Evolutionary conservation across 2,113 vertebrate genomes (phyloP), one percentile per base, ranked within the genome.

Genomic region (Melanostigma gelatinosum): DNA sequence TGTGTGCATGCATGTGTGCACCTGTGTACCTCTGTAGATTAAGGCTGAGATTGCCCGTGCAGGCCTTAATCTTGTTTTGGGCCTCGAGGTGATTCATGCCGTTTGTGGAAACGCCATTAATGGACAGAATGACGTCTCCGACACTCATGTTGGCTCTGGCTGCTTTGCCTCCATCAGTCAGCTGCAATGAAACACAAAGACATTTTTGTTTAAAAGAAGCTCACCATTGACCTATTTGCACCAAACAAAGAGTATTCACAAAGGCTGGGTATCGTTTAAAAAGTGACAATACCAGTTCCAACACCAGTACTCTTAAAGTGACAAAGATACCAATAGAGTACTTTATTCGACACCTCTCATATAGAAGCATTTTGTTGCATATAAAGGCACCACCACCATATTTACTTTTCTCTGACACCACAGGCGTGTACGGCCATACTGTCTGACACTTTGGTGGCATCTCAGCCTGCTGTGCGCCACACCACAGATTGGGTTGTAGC

Each of bases 21-120:
- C 22, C 12, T 29, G 86, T 95, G n/a, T 96, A 99, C 98, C 96
- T 98, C 93, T 97, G 97, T 57, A 99, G 93, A 75, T 94, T 97
- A 94, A 99, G 96, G 91, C 92, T 96, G 92, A 99, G 93, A 58
- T 96, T 93, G 86, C 90, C 97, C 18, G 95, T 93, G 83, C 97
- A 97, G 7, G 96, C 96, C 92, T 99, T 99, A 84, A 99, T 99
- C 94, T 98, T 98, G 95, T 99, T 99, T 93, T 99, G 98, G 65
- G 98, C 98, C 93, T 99, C 98, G 0, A 99, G 96, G 60, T 99
- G 98, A 87, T 96, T 98, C 97, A 99, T 99, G 72, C 96, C 94
- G 0, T 97, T 95, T 0, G 98, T 95, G 87, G 95, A 95, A 88
- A 98, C 94, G 38, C 97, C 98, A 57, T 98, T 96, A 65, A 99